Conservation (phyloP, 2,113 vertebrate species). For the Brachyhypopomus occidentalis region DNA sequence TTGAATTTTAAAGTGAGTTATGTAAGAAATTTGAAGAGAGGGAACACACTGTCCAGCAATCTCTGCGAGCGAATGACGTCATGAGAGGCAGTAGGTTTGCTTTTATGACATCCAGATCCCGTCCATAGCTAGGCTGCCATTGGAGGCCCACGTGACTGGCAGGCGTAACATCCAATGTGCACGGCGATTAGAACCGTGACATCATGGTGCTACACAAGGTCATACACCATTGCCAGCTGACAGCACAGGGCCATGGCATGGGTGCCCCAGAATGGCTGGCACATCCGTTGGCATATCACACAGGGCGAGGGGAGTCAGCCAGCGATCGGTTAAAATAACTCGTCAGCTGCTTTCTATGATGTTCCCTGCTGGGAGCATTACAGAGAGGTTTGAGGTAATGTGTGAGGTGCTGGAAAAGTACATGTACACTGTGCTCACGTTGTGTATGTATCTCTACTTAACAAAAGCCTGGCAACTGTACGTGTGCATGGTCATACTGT, state of each 20-base stretch:
- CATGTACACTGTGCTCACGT: not conserved
- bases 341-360: not conserved
- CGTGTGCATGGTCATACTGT: not conserved
- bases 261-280: slow-evolving; percentile 38
- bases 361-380: not conserved
- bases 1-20: too few relatives aligned
- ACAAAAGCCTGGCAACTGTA: too few relatives aligned
- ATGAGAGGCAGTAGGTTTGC: too few relatives aligned
- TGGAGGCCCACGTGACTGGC: slow-evolving; percentile 10
- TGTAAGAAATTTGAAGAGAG: too few relatives aligned
- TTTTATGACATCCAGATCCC: slow-evolving; percentile 14
- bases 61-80: too few relatives aligned
- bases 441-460: too few relatives aligned
- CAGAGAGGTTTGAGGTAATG: not conserved
- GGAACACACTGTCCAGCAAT: too few relatives aligned
- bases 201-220: slow-evolving; percentile 40
- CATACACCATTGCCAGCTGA: slow-evolving; percentile 35
- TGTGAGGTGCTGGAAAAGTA: not conserved
- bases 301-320: slow-evolving; percentile 20
- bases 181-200: slow-evolving; percentile 39
- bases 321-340: slow-evolving; percentile 1
- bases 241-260: slow-evolving; percentile 21
- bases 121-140: slow-evolving; percentile 42
- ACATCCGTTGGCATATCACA: slow-evolving; percentile 28
- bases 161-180: slow-evolving; percentile 23